Evolutionary conservation across 2,888 invertebrate genomes (phyloP), one percentile per base, ranked within the genome.

Genomic region (Terebella lapidaria): DNA sequence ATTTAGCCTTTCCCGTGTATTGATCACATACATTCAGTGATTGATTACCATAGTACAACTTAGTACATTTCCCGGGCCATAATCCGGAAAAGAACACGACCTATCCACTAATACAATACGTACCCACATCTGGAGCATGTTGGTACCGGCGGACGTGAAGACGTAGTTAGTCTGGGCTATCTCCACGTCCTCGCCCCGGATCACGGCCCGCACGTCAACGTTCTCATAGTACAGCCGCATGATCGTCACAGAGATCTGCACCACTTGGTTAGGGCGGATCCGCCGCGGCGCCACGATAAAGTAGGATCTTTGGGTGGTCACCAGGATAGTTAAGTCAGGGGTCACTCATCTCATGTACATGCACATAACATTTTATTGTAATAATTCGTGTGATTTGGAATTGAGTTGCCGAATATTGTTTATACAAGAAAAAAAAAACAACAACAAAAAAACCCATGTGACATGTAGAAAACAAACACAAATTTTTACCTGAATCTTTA

Each of bases 231-330:
- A 87, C 74, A 79, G 64, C 45, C 88, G 86, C 29, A 94, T 83
- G 35, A 95, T 88, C 58, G 89, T 90, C 0, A 91, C 93, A 0
- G 90, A 89, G 3, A 94, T 88, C 73, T 91, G 88, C 79, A 93
- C 93, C 58, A 94, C 87, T 73, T 94, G 91, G 0, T 91, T 92
- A 0, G 96, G 95, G 2, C 94, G 86, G 15, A 96, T 90, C 86
- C 91, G 89, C 68, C 87, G 87, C 2, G 94, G 93, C 0, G 94
- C 92, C 28, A 95, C 89, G 65, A 96, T 87, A 75, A 96, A 92
- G 80, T 94, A 95, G 5, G 92, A 59, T 20, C 61, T 61, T n/a
- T n/a, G n/a, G n/a, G n/a, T n/a, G n/a, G n/a, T n/a, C n/a, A n/a
- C n/a, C n/a, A n/a, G n/a, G n/a, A n/a, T n/a, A n/a, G n/a, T n/a